Conservation (phyloP, 2,113 vertebrate species). For the Macquaria australasica region DNA sequence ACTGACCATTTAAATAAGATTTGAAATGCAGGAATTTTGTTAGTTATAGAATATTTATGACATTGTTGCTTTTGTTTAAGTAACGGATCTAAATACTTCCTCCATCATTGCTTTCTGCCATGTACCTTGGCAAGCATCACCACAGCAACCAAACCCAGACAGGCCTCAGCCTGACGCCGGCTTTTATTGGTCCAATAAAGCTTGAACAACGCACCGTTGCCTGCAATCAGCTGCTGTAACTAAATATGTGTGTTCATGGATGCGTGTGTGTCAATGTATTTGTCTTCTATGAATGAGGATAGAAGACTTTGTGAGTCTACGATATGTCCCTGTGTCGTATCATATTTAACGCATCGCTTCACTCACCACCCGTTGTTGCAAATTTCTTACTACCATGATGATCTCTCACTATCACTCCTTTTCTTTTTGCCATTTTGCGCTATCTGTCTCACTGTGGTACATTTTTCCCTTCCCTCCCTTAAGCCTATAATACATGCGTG, state of each 20-base stretch:
- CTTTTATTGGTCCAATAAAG: constrained; percentile 71
- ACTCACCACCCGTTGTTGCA: constrained; percentile 26
- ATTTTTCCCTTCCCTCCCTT: constrained; percentile 47
- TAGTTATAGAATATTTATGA: background rate
- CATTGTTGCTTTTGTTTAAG: constrained; percentile 16
- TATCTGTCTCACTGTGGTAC: constrained; percentile 55
- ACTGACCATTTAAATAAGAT: background rate
- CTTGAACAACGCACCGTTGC: constrained; percentile 43
- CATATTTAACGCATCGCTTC: constrained; percentile 54
- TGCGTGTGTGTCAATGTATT: constrained; percentile 31
- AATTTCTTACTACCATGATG: constrained; percentile 36
- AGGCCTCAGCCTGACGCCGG: constrained; percentile 41
- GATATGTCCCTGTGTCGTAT: constrained; percentile 47
- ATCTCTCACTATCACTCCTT: constrained; percentile 37
- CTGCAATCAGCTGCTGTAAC: constrained; percentile 55
- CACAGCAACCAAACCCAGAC: constrained; percentile 71
- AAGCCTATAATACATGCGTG: constrained; percentile 67
- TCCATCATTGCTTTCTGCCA: constrained; percentile 5
- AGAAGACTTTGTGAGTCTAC: constrained; percentile 9
- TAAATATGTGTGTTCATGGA: constrained; percentile 39
- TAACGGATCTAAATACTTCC: constrained; percentile 17
- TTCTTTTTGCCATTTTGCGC: constrained; percentile 40
- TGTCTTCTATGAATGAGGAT: constrained; percentile 44
- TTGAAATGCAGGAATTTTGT: background rate
- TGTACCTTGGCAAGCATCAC: constrained; percentile 54